Evolutionary conservation across 2,113 vertebrate species (phyloP).

Genomic region (Motacilla alba): DNA sequence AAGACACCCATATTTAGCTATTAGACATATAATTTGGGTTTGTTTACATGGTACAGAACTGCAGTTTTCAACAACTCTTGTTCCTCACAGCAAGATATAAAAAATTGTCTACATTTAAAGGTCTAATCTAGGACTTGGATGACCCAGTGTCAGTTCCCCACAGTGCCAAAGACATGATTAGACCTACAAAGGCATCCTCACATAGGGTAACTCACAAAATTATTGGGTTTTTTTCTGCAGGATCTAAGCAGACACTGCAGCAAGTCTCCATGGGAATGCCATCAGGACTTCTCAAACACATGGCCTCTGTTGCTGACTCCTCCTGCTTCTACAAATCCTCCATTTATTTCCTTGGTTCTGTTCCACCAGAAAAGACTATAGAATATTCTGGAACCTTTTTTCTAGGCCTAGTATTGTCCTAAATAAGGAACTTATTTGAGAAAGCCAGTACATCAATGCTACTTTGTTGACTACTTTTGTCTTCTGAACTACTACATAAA

Average conservation of each 20-base stretch:
- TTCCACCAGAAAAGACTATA: not conserved
- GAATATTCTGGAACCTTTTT: not conserved
- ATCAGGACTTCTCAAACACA: not conserved
- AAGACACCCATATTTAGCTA: not conserved
- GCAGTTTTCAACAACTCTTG: not conserved
- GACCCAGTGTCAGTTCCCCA: not conserved
- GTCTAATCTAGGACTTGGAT: not conserved
- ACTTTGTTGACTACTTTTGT: not conserved
- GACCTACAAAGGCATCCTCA: not conserved
- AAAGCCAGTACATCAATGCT: not conserved
- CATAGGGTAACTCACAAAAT: not conserved
- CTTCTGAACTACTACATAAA: not conserved
- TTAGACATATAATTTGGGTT: not conserved
- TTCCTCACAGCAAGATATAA: not conserved
- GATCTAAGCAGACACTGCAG: not conserved
- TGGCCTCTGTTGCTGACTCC: not conserved
- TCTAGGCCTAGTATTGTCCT: not conserved
- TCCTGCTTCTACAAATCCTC: not conserved
- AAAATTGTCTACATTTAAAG: not conserved
- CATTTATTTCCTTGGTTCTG: not conserved
- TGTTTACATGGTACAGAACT: not conserved
- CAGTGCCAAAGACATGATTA: not conserved
- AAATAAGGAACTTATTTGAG: not conserved
- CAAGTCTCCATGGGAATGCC: not conserved
- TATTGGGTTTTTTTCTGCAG: not conserved